These are phyloP conservation scores for Neostethus bicornis DNA, from an alignment of 2,797 vertebrate genomes.

Conservation along the genomic window DNA sequence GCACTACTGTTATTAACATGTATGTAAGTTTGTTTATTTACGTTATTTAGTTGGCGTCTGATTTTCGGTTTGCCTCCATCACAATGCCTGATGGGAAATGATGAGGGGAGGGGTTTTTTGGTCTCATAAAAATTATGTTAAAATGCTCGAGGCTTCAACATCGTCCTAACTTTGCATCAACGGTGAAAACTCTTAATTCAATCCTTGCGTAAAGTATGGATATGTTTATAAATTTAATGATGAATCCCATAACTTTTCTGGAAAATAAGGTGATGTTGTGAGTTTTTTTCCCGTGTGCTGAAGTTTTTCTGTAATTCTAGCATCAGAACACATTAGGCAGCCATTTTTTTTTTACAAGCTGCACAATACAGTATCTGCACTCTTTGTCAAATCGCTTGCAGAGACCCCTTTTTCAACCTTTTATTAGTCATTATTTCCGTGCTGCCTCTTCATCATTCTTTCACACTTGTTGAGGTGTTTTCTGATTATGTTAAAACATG, in stretches of 20 bases:
- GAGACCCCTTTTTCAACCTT: neutral
- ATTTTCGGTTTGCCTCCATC: neutral
- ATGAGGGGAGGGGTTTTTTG: no score
- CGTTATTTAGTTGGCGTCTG: neutral
- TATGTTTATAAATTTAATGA: neutral
- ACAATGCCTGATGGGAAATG: neutral
- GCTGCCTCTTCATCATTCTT: neutral
- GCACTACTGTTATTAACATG: no score
- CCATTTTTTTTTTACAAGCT: conserved; percentile 2
- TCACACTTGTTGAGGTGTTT: neutral
- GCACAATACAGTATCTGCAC: neutral
- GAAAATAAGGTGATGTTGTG: neutral
- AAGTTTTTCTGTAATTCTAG: neutral
- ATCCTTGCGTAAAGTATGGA: neutral
- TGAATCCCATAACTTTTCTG: conserved; percentile 1
- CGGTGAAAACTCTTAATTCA: neutral
- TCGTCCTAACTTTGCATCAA: neutral
- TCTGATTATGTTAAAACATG: neutral
- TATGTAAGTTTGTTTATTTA: no score
- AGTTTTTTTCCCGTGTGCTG: neutral
- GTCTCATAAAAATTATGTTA: neutral
- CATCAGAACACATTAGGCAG: neutral
- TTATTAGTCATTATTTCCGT: neutral
- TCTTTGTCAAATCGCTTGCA: neutral
- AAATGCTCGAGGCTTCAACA: neutral